A percentile compares a stretch with the other conserved stretches of the same genome.
Conservation (phyloP, 2,797 vertebrate genomes). For the Caiman crocodilus region DNA sequence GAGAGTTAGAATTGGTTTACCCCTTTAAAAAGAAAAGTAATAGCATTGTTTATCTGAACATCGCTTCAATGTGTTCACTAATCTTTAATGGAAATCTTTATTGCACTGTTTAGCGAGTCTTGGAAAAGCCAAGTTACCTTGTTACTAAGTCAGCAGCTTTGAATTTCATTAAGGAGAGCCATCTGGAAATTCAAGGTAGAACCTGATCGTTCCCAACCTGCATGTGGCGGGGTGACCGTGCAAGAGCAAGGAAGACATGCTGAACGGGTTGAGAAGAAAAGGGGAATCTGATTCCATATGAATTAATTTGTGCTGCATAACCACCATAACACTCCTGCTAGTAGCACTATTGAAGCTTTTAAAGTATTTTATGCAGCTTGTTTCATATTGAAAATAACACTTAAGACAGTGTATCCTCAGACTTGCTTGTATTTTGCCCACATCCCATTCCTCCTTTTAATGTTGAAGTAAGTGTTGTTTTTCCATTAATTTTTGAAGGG, state of each 20-base stretch:
- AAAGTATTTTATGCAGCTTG: not conserved
- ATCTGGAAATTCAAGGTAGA: slow-evolving; percentile 27
- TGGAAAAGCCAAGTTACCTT: not conserved
- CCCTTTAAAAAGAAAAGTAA: not conserved
- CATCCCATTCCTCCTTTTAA: not conserved
- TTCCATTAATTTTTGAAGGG: not conserved
- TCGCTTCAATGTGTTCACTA: not conserved
- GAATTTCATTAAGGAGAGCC: slow-evolving; percentile 28
- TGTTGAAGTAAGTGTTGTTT: not conserved
- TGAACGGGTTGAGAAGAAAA: slow-evolving; percentile 19
- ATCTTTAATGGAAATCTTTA: not conserved
- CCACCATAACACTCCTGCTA: too few relatives aligned
- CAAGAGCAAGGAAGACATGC: slow-evolving; percentile 4
- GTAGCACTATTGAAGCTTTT: not conserved
- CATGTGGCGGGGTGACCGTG: not conserved
- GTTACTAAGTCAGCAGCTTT: not conserved
- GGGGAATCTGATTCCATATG: slow-evolving; percentile 2
- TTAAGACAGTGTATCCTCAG: not conserved
- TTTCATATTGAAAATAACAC: not conserved
- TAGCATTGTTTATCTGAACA: not conserved
- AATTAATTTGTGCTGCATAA: not conserved
- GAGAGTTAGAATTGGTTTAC: slow-evolving; percentile 15
- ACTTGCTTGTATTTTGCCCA: not conserved
- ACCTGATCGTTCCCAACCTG: slow-evolving; percentile 25
- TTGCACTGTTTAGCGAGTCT: not conserved